phyloP scores from a whole-genome alignment of 1,140 invertebrate species.

The Parapsyche elsis region DNA sequence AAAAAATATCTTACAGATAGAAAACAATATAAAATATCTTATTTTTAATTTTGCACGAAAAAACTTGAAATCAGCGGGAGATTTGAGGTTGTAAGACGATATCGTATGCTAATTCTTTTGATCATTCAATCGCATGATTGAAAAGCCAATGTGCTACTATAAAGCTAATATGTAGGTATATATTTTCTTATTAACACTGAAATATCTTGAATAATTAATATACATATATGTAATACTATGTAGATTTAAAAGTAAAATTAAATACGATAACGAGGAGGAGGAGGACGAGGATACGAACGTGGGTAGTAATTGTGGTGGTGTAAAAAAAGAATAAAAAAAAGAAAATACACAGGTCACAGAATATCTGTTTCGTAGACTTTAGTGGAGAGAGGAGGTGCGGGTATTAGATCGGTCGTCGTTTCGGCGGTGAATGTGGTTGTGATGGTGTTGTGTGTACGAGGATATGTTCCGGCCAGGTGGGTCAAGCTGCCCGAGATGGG shows the following conservation, averaged over 20 bases:
- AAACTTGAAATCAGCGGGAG: background rate
- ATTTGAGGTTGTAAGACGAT: background rate
- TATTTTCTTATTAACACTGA: background rate
- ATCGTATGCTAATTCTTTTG: background rate
- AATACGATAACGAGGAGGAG: no score
- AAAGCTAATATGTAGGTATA: conserved; percentile 23
- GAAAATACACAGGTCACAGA: conserved; percentile 70
- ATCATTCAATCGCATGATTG: no score
- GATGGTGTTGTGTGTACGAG: conserved; percentile 55
- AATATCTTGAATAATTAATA: conserved; percentile 4
- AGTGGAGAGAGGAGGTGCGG: conserved; percentile 62
- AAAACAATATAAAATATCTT: conserved; percentile 9
- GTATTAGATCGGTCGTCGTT: conserved; percentile 50
- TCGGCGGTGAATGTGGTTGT: conserved; percentile 48
- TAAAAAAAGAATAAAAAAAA: background rate
- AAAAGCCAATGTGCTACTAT: background rate
- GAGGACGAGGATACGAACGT: no score
- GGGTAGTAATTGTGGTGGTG: no score
- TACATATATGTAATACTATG: no score
- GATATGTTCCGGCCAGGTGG: conserved; percentile 58
- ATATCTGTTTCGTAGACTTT: conserved; percentile 91
- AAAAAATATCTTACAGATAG: conserved; percentile 6
- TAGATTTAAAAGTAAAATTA: no score
- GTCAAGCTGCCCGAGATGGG: conserved; percentile 62
- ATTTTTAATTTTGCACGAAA: conserved; percentile 4